These are phyloP conservation scores for Uropsilus gracilis DNA, from an alignment of 2,113 vertebrate species.

Conservation along the genomic window DNA sequence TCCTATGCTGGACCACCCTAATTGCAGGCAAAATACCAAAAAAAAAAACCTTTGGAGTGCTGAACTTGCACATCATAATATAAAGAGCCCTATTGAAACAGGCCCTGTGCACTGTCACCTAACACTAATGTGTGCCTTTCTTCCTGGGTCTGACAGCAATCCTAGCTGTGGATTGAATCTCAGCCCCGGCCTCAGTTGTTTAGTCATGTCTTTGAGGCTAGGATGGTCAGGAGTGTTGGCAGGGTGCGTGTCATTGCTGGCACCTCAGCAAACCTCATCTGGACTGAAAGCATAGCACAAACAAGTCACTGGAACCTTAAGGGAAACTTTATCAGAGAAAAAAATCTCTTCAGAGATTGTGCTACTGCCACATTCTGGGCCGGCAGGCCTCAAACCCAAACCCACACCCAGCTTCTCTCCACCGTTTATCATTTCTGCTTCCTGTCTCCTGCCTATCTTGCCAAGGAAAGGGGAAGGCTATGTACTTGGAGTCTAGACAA, in stretches of 20 bases:
- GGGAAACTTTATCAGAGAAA: slow-evolving; percentile 64
- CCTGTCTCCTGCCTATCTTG: slow-evolving; percentile 33
- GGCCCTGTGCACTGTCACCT: slow-evolving; percentile 45
- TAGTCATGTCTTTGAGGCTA: slow-evolving; percentile 49
- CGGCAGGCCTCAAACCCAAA: slow-evolving; percentile 48
- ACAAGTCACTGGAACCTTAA: slow-evolving; percentile 50
- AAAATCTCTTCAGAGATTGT: slow-evolving; percentile 57
- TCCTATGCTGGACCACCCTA: slow-evolving; percentile 47
- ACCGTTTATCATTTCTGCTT: slow-evolving; percentile 61
- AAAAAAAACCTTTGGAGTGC: slow-evolving; percentile 58
- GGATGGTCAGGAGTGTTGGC: slow-evolving; percentile 22
- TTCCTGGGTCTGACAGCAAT: slow-evolving; percentile 38
- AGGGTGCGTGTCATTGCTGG: slow-evolving; percentile 57
- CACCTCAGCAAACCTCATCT: slow-evolving; percentile 65
- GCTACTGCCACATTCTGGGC: slow-evolving; percentile 28
- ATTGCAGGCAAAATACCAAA: slow-evolving; percentile 56
- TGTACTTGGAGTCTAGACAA: slow-evolving; percentile 46
- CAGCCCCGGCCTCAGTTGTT: slow-evolving; percentile 1
- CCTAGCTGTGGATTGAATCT: slow-evolving; percentile 43
- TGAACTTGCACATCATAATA: slow-evolving; percentile 43
- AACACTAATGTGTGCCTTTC: slow-evolving; percentile 51
- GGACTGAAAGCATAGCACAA: not conserved
- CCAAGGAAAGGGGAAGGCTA: slow-evolving; percentile 48
- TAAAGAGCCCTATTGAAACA: slow-evolving; percentile 54
- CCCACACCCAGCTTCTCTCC: not conserved